Evolutionary conservation across 2,888 invertebrate species (phyloP).

Genomic region (Odontomyia ornata): DNA sequence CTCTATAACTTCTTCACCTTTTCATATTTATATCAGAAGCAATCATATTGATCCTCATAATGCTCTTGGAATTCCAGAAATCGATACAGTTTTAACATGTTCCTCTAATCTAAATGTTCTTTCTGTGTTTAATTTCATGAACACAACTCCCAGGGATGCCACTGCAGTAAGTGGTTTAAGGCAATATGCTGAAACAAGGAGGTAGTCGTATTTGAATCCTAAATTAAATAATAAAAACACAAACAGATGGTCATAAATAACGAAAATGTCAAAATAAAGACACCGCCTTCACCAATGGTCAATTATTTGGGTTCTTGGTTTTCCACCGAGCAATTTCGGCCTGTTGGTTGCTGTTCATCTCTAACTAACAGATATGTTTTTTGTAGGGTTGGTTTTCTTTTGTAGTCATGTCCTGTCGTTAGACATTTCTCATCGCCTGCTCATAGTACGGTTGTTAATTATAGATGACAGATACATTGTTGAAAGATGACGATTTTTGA

Average conservation of each 20-base stretch:
- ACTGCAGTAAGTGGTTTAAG: too few relatives aligned
- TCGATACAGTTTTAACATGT: too few relatives aligned
- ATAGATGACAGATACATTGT: not conserved
- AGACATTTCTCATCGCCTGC: not conserved
- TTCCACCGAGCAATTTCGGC: constrained; percentile 31
- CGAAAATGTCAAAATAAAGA: constrained; percentile 55
- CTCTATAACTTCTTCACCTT: too few relatives aligned
- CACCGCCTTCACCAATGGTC: constrained; percentile 55
- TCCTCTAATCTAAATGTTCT: too few relatives aligned
- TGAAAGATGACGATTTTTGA: not conserved
- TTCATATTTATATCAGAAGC: too few relatives aligned
- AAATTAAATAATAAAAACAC: constrained; percentile 51
- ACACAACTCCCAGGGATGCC: too few relatives aligned
- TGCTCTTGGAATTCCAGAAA: too few relatives aligned
- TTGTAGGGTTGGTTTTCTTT: not conserved
- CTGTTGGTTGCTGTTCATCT: not conserved
- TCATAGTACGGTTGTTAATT: not conserved
- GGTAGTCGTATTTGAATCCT: constrained; percentile 47
- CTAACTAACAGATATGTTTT: not conserved
- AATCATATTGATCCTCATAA: too few relatives aligned
- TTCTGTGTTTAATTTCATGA: too few relatives aligned
- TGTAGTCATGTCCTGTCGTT: not conserved
- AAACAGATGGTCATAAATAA: constrained; percentile 55
- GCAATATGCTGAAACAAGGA: too few relatives aligned
- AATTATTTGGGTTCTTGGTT: constrained; percentile 51